Evolutionary conservation across 2,888 invertebrate species (phyloP).

Genomic region (Cacoxenus indagator): DNA sequence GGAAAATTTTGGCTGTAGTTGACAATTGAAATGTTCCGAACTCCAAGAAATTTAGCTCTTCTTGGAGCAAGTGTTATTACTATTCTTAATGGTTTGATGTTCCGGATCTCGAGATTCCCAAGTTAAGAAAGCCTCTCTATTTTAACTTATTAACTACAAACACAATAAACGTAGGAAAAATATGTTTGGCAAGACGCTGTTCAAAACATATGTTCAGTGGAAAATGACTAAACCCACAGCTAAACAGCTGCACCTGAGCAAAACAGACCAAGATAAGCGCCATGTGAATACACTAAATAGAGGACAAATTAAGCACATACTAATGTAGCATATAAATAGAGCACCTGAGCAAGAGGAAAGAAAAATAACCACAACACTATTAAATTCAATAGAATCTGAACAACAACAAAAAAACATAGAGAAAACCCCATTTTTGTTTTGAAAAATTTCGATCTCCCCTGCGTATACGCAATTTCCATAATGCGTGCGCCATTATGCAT

Average conservation of each 20-base stretch:
- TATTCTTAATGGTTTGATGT: too few relatives aligned
- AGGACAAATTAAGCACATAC: not conserved
- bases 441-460: not conserved
- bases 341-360: not conserved
- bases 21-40: too few relatives aligned
- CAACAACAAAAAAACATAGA: not conserved
- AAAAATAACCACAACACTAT: not conserved
- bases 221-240: too few relatives aligned
- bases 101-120: too few relatives aligned
- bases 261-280: not conserved
- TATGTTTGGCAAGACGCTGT: too few relatives aligned
- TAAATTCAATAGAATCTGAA: not conserved
- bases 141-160: too few relatives aligned
- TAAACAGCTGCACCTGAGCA: not conserved
- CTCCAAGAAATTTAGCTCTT: too few relatives aligned
- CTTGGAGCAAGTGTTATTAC: too few relatives aligned
- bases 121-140: too few relatives aligned
- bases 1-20: too few relatives aligned
- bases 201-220: not conserved
- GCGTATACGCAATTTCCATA: slow-evolving; percentile 20
- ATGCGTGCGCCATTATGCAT: slow-evolving; percentile 1
- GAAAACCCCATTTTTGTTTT: not conserved
- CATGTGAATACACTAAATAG: not conserved
- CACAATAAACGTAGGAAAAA: too few relatives aligned
- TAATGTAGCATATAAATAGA: not conserved